Evolutionary conservation across 2,797 vertebrate species (phyloP), one percentile per base, ranked within the genome.

Genomic region (Micrastur ruficollis): DNA sequence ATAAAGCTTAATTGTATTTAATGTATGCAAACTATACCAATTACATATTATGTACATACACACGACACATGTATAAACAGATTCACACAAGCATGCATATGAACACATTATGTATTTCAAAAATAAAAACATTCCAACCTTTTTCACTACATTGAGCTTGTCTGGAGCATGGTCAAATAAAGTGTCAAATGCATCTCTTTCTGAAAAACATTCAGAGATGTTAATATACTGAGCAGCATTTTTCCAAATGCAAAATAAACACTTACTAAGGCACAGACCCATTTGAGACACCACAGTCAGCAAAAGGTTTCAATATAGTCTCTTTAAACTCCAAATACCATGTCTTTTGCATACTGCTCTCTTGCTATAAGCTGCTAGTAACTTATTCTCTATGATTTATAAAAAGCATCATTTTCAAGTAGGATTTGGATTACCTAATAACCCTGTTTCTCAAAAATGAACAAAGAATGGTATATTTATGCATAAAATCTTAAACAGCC

Each of bases 61-160:
- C 40, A 34, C 27, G 40, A n/a, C 32, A 32, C 7, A 47, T 8
- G 23, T 32, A 79, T 22, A 61, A 66, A 53, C n/a, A 67, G 61
- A 93, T 14, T 71, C 29, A 88, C 26, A 46, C 16, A 65, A 46
- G 27, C 83, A 92, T 21, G 55, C 47, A 72, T n/a, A 70, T 2
- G 12, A 46, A 76, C 59, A 84, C 14, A n/a, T 34, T 8, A 47
- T 2, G 12, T 29, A 49, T 73, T 90, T 75, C 17, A 76, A 68
- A 91, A 94, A 90, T 36, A 81, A 86, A 71, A 82, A 59, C 21
- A 13, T 61, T 56, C 97, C n/a, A 70, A 99, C 99, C 99, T 99
- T 99, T 97, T 99, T 99, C 91, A 99, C 99, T 32, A 99, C 99
- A 19, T 99, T 99, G 52, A 99, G 99, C 90, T 99, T 99, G 97